Evolutionary conservation across 2,113 vertebrate species (phyloP), one percentile per base, ranked within the genome.

Genomic region (Melanocharis versteri): DNA sequence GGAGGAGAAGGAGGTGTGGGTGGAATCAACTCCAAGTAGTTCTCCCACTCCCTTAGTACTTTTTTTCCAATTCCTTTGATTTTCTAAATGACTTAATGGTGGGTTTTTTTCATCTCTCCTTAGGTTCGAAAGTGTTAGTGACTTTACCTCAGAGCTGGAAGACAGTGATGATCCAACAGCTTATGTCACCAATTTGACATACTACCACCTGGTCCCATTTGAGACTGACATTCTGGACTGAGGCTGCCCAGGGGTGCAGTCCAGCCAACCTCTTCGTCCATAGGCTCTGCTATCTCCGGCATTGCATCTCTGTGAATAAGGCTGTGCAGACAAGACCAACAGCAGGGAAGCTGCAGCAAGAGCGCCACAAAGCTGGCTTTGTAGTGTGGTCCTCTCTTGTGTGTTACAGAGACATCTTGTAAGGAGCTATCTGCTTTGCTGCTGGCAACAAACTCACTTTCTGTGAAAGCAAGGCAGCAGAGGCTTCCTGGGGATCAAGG

Each of bases 151-250:
- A 48, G 99, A 99, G 65, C 77, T 98, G 47, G 98, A 98, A 17
- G 97, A 98, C 33, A 98, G 96, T 2, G 98, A 99, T 40, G 99
- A 99, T 70, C 98, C 99, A 13, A 98, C 98, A 37, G 99, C 99
- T 28, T 99, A 99, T 33, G 99, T 99, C 97, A 99, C 99, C 97
- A 99, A 99, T 96, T 97, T 99, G 90, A 99, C 99, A 31, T 99
- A 99, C 95, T 99, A 99, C 97, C 99, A 99, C 72, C 98, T 99
- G 93, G 99, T 99, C 78, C 99, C 99, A 1, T 99, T 99, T 77
- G 99, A 99, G 97, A 99, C 99, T 0, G 99, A 99, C 95, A 99
- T 99, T 97, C 97, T 99, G 98, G 99, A 99, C 97, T 99, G 98
- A 99, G 88, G 35, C 79, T 89, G 68, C 71, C 69, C 44, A 3